Conservation (phyloP, 2,113 vertebrate species). For the Spea multiplicata region DNA sequence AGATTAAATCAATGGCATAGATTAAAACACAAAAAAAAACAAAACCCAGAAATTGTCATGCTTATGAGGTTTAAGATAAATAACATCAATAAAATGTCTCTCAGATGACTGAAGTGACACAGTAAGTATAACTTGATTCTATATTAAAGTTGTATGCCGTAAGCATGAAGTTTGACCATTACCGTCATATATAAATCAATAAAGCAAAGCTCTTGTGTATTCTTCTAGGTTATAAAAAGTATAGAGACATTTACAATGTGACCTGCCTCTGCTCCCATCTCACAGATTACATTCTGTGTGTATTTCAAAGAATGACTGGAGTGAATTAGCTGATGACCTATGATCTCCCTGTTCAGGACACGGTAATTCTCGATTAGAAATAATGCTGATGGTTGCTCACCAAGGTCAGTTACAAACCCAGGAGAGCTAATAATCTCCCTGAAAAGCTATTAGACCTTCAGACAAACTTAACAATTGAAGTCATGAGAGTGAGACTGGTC, state of each 20-base stretch:
- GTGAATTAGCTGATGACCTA: constrained; percentile 45
- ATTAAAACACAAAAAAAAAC: too few species aligned
- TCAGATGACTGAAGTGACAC: constrained; percentile 15
- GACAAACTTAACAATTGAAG: constrained; percentile 32
- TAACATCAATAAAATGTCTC: constrained; percentile 17
- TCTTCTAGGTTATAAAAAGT: constrained; percentile 31
- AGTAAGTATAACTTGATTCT: constrained; percentile 35
- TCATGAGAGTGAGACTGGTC: constrained; percentile 21
- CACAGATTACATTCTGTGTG: constrained; percentile 42
- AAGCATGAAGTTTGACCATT: constrained; percentile 32
- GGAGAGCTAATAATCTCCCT: constrained; percentile 45
- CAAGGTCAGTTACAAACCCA: constrained; percentile 39
- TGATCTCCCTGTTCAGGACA: constrained; percentile 42
- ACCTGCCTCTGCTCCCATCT: constrained; percentile 38
- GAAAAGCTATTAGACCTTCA: constrained; percentile 44
- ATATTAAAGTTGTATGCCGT: constrained; percentile 32
- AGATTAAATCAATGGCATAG: too few species aligned
- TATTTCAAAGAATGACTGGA: constrained; percentile 38
- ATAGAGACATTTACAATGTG: constrained; percentile 40
- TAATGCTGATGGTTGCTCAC: constrained; percentile 38
- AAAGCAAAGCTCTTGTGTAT: constrained; percentile 28
- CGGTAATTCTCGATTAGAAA: constrained; percentile 42
- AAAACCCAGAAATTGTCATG: too few species aligned
- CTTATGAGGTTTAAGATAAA: constrained; percentile 11
- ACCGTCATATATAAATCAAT: constrained; percentile 38